Base-by-base conservation (phyloP, 1,140 invertebrate genomes). In the Ptiloglossa arizonensis region DNA sequence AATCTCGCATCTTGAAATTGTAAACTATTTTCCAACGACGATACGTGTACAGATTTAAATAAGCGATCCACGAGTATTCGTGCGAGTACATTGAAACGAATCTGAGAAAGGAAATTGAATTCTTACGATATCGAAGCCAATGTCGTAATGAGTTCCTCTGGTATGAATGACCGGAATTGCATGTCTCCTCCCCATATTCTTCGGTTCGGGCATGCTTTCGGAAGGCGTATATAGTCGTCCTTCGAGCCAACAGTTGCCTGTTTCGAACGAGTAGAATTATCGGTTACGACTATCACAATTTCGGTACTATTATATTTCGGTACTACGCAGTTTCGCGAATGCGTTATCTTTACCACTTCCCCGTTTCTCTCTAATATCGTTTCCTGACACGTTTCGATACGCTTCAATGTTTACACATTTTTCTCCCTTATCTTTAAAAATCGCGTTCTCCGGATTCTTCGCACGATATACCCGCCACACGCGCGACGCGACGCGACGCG, bases 91-190 rank as follows among this genome's bases (percentile, higher is more conserved):
- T 1, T 13, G 5, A 57, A 57, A 19, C 6, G n/a, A 60, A 69
- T n/a, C 6, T 2, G 27, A 32, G 24, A 9, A 32, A 67, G 44
- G 35, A 15, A 32, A 56, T 56, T 17, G 22, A 35, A n/a, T 86
- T 92, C 94, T 95, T 93, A 97, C 97, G 88, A 97, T 95, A 93
- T 97, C 96, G 87, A 94, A 97, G 79, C 97, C 97, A 50, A 97
- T 95, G 90, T 97, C 96, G 89, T 97, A 97, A 88, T 97, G 95
- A 1, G 95, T 96, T 70, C 97, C 97, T 81, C 94, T 93, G 1
- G 95, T 94, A 87, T 97, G 95, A 67, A 97, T 93, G 29, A 97
- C 94, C 0, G 97, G 96, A 52, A 98, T 95, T 6, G 93, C 94
- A 64, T 95, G 94, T 27, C 96, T 94, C 64, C 96, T 76, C 11